Conservation (phyloP, 1,140 invertebrate species). For the Ephestia elutella region DNA sequence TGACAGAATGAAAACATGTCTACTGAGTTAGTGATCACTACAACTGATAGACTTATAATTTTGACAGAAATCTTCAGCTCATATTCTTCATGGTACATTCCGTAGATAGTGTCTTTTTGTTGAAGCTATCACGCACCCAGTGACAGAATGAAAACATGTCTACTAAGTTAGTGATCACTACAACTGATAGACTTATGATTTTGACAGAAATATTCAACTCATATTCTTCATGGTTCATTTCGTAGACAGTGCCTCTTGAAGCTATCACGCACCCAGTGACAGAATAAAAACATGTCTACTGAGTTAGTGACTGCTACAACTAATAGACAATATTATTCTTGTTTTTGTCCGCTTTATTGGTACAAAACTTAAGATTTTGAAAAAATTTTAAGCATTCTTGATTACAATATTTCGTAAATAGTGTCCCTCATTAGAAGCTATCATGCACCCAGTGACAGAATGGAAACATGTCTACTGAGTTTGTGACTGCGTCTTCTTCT, state of each 20-base stretch:
- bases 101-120: neutral
- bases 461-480: conserved; percentile 11
- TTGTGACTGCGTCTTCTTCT: conserved; percentile 18
- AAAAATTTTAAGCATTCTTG: too few relatives aligned
- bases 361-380: too few relatives aligned
- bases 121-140: conserved; percentile 20
- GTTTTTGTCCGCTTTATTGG: too few relatives aligned
- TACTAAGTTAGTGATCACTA: conserved; percentile 21
- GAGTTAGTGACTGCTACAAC: conserved; percentile 18
- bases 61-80: too few relatives aligned
- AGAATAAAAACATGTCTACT: conserved; percentile 29
- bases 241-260: neutral
- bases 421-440: neutral
- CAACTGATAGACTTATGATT: too few relatives aligned
- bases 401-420: neutral
- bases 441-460: conserved; percentile 15
- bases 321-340: too few relatives aligned
- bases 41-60: too few relatives aligned
- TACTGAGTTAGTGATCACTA: conserved; percentile 21
- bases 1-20: conserved; percentile 18
- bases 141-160: conserved; percentile 29
- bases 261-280: conserved; percentile 28
- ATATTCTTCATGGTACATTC: too few relatives aligned
- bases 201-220: too few relatives aligned
- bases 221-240: too few relatives aligned